Percentiles rank a stretch among this genome's conserved stretches.
These are phyloP conservation scores for Tautogolabrus adspersus DNA, from an alignment of 2,113 vertebrate species.

Conservation along the genomic window DNA sequence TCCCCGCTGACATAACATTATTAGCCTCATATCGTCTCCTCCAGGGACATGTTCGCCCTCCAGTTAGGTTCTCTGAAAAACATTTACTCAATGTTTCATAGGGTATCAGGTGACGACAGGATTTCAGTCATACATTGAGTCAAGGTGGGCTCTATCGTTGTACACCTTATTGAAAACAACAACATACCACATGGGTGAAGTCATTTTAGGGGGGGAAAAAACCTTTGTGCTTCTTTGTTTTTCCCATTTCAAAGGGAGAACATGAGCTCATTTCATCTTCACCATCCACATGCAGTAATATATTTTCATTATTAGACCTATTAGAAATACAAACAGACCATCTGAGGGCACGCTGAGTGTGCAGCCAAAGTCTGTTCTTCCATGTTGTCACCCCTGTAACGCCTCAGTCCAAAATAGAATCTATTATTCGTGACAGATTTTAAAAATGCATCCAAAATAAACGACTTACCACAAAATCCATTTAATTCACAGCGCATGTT, in stretches of 20 bases:
- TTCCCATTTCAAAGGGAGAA: slow-evolving; percentile 27
- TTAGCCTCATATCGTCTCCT: slow-evolving; percentile 21
- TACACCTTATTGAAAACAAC: slow-evolving; percentile 52
- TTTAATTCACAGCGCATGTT: background rate
- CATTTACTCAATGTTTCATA: slow-evolving; percentile 61
- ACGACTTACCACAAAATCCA: background rate
- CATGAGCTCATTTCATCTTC: slow-evolving; percentile 32
- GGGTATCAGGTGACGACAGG: slow-evolving; percentile 49
- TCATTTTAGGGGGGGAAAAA: background rate
- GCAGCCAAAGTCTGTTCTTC: slow-evolving; percentile 19
- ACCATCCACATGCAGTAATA: slow-evolving; percentile 10
- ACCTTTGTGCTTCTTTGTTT: slow-evolving; percentile 41
- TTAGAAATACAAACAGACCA: slow-evolving; percentile 26
- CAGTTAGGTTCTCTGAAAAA: slow-evolving; percentile 54
- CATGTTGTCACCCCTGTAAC: slow-evolving; percentile 31
- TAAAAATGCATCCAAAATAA: background rate
- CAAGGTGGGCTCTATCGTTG: slow-evolving; percentile 37
- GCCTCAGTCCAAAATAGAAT: slow-evolving; percentile 18
- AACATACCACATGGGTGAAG: slow-evolving; percentile 50
- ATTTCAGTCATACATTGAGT: slow-evolving; percentile 48
- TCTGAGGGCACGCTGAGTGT: slow-evolving; percentile 2
- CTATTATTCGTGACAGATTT: slow-evolving; percentile 3
- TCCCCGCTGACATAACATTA: slow-evolving; percentile 43
- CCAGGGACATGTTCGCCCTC: slow-evolving; percentile 41
- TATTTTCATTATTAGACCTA: slow-evolving; percentile 33